Conservation (phyloP, 2,888 invertebrate species). For the Drosophila atripex region DNA sequence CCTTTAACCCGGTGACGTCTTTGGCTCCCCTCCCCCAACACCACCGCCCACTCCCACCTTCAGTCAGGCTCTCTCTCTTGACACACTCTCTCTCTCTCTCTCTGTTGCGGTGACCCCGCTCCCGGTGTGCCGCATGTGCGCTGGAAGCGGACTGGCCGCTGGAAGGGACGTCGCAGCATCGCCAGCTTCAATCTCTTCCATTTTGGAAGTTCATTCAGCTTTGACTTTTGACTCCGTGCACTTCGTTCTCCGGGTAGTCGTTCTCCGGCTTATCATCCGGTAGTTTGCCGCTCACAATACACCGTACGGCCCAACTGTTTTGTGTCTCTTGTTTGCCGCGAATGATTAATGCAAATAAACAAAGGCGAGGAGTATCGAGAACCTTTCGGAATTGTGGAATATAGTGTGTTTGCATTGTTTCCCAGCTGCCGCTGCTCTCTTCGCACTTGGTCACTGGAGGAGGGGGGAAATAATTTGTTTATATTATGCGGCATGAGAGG, state of each 20-base stretch:
- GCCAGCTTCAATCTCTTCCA: constrained; percentile 67
- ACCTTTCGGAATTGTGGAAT: constrained; percentile 47
- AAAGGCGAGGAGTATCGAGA: constrained; percentile 32
- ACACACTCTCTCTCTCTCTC: constrained; percentile 19
- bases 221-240: constrained; percentile 52
- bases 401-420: too few species aligned
- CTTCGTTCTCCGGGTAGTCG: constrained; percentile 14
- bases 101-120: neutral
- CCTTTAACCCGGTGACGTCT: constrained; percentile 64
- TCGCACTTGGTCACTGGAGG: too few species aligned
- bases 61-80: constrained; percentile 8
- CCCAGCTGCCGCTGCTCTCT: constrained; percentile 67
- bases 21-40: constrained; percentile 53
- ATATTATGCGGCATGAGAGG: constrained; percentile 32
- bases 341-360: constrained; percentile 55
- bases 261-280: constrained; percentile 4
- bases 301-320: constrained; percentile 46
- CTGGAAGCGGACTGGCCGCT: constrained; percentile 50
- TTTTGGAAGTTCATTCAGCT: constrained; percentile 77
- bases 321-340: constrained; percentile 37
- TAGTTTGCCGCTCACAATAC: constrained; percentile 12
- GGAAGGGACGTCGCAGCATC: constrained; percentile 39
- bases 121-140: constrained; percentile 34
- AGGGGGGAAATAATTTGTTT: constrained; percentile 70
- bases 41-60: constrained; percentile 8